Conservation (phyloP, 1,140 invertebrate genomes). For the Phymorhynchus buccinoides region DNA sequence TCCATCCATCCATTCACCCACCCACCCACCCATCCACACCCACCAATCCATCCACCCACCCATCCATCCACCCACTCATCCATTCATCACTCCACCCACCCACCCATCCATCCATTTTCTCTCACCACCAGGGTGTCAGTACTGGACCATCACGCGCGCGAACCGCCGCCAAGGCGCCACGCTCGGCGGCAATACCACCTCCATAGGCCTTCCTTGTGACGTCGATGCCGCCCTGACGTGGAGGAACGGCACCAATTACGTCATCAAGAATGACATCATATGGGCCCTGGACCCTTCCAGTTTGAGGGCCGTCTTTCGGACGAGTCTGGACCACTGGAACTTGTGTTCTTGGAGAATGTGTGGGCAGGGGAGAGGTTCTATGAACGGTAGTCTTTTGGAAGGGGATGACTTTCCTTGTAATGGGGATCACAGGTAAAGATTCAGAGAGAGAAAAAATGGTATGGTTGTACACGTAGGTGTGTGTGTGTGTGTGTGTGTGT, state of each 20-base stretch:
- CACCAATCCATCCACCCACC: no score
- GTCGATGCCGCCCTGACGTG: constrained; percentile 26
- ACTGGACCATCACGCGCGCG: constrained; percentile 21
- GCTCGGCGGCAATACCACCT: background rate
- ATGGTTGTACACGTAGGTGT: background rate
- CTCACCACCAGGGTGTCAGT: background rate
- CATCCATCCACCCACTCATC: no score
- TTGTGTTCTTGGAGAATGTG: constrained; percentile 29
- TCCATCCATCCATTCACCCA: no score
- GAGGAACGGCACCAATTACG: constrained; percentile 19
- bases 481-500: no score
- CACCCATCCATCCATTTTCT: no score
- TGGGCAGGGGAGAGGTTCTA: background rate
- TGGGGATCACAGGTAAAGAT: background rate
- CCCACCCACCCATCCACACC: no score
- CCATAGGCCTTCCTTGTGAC: constrained; percentile 27
- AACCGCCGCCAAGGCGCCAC: background rate
- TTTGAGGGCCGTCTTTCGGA: background rate
- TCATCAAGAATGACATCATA: constrained; percentile 28
- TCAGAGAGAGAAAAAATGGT: background rate
- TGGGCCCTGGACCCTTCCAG: background rate
- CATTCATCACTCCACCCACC: no score
- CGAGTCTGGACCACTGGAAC: constrained; percentile 10
- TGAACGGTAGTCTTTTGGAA: background rate
- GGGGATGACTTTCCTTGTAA: background rate